Percentiles rank a stretch among this genome's conserved stretches.
These are phyloP conservation scores for Cremastinae sp. DNA, from an alignment of 2,888 invertebrate genomes.

Conservation along the genomic window DNA sequence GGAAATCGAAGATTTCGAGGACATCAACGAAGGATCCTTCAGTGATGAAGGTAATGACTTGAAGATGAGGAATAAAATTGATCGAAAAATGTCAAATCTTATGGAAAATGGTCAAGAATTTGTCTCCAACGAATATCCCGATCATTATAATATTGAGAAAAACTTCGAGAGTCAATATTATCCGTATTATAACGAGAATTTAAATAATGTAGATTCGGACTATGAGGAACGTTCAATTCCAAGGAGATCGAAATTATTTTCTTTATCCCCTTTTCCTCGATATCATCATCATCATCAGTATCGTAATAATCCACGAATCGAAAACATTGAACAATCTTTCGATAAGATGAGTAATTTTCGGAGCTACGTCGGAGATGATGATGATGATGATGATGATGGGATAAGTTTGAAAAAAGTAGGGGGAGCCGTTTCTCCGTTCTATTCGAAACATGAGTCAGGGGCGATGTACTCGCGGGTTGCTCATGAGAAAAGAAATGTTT, in stretches of 20 bases:
- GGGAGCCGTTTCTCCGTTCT: neutral
- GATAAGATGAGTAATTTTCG: no score
- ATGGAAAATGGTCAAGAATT: no score
- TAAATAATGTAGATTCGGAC: neutral
- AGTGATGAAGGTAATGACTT: constrained; percentile 23
- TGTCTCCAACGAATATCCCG: no score
- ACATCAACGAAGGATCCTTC: constrained; percentile 8
- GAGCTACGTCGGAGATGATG: no score
- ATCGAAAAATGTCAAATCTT: neutral
- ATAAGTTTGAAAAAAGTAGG: neutral
- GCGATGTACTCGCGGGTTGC: neutral
- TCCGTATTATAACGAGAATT: neutral
- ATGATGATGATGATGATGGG: neutral
- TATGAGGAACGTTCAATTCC: no score
- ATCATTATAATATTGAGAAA: neutral
- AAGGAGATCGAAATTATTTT: no score
- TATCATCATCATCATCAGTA: no score
- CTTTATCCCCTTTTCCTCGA: no score
- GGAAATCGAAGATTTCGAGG: constrained; percentile 22
- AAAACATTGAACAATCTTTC: no score
- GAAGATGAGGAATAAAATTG: constrained; percentile 8
- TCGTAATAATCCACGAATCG: no score
- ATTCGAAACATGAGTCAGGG: constrained; percentile 21
- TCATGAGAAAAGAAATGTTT: constrained; percentile 6
- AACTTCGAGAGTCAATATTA: neutral